Percentiles rank a stretch among this genome's conserved stretches.
Conservation (phyloP, 2,797 vertebrate species). For the Rousettus madagascariensis region DNA sequence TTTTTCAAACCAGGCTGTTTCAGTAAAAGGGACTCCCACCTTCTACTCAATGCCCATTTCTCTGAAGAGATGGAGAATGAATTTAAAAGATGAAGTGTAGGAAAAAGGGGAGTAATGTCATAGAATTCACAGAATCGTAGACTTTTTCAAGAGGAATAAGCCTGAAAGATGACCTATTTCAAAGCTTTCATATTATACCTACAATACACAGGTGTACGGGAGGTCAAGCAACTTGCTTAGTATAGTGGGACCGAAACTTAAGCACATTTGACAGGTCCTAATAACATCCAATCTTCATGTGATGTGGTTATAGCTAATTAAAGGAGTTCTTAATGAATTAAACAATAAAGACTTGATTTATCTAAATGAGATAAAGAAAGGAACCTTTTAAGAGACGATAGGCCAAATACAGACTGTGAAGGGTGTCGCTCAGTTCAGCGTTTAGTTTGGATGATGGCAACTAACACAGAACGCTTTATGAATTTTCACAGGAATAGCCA, state of each 20-base stretch:
- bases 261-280: background rate
- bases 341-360: background rate
- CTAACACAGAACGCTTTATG: background rate
- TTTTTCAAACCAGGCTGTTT: constrained; percentile 8
- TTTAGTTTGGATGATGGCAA: background rate
- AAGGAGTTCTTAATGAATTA: background rate
- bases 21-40: background rate
- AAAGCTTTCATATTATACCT: background rate
- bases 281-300: background rate
- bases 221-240: background rate
- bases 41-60: background rate
- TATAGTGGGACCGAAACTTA: background rate
- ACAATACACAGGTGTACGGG: background rate
- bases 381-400: background rate
- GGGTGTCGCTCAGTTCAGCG: background rate
- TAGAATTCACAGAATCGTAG: background rate
- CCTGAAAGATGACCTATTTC: background rate
- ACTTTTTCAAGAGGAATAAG: background rate
- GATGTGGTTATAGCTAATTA: background rate
- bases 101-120: background rate
- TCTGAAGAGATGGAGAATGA: background rate
- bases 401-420: background rate
- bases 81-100: background rate
- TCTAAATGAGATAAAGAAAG: background rate
- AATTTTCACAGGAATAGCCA: background rate